Conservation (phyloP, 30 jellyfish, hydroid and myxozoan species). For the Hydractinia symbiolongicarpus region DNA sequence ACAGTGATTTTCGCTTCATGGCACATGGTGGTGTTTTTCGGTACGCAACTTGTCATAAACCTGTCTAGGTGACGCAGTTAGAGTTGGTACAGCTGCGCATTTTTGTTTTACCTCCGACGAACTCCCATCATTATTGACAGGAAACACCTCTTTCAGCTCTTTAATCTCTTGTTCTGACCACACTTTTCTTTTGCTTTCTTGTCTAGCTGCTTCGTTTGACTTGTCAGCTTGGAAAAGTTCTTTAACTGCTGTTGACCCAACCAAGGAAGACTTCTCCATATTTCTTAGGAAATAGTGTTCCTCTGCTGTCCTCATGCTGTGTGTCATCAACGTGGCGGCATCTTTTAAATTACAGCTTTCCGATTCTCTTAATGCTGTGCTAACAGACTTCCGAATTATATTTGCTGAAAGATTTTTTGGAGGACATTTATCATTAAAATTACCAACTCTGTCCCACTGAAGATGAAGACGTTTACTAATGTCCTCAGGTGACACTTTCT, state of each 20-base stretch:
- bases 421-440: neutral
- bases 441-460: conserved; percentile 15
- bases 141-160: neutral
- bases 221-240: conserved; percentile 3
- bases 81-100: neutral
- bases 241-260: conserved; percentile 1
- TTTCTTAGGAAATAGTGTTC: conserved; percentile 7
- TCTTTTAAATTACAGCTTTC: conserved; percentile 6
- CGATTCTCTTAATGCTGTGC: conserved; percentile 6
- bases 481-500: conserved; percentile 6
- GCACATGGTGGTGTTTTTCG: neutral
- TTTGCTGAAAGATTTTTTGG: conserved; percentile 25
- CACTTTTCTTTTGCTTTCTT: conserved; percentile 3
- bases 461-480: conserved; percentile 10
- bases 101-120: neutral
- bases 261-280: neutral
- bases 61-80: conserved; percentile 14
- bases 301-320: conserved; percentile 20
- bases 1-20: conserved; percentile 1
- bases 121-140: neutral
- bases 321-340: conserved; percentile 9
- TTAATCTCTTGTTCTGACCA: conserved; percentile 2
- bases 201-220: neutral
- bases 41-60: conserved; percentile 5
- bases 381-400: conserved; percentile 15